Evolutionary conservation across 2,113 vertebrate species (phyloP), one percentile per base, ranked within the genome.

Genomic region (Semnopithecus entellus): DNA sequence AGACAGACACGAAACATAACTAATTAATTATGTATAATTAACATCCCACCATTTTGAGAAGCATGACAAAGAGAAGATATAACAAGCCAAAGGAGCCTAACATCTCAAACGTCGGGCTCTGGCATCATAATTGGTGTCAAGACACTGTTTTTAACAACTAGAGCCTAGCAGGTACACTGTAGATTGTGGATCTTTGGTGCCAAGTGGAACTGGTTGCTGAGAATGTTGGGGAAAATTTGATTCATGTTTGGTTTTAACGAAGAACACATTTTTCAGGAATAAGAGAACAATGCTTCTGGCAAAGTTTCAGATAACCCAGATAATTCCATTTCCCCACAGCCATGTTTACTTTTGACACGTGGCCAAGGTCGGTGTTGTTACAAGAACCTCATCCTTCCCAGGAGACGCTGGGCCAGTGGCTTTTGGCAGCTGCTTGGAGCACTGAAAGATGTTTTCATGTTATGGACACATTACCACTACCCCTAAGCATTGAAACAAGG

Each of bases 101-200:
- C 23, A 64, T 57, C 52, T 80, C 87, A 66, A 43, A 22, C 32
- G 1, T 38, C 16, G 32, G 5, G 40, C 14, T 70, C 48, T 13
- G 9, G 32, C 8, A 50, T 8, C 25, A 45, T 7, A 11, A 68
- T 14, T 30, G 18, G 27, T 17, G 11, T n/a, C 13, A 25, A 38
- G 90, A 45, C 10, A 22, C 73, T 45, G 14, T 55, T 73, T 66
- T 43, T 48, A 35, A 43, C 17, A 38, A 38, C 43, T 18, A 17
- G 75, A 66, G 40, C 10, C 73, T 30, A n/a, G 52, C 1, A 17
- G 27, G 61, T 16, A 0, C 18, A 18, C 16, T 8, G 10, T 2
- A 52, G 86, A 27, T 3, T 8, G 52, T 38, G 40, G 27, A 8
- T 18, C 30, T 17, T 3, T 0, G 1, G 11, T 0, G 5, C 35